These are phyloP conservation scores for Misgurnus anguillicaudatus DNA, from an alignment of 2,113 vertebrate species.

Conservation along the genomic window DNA sequence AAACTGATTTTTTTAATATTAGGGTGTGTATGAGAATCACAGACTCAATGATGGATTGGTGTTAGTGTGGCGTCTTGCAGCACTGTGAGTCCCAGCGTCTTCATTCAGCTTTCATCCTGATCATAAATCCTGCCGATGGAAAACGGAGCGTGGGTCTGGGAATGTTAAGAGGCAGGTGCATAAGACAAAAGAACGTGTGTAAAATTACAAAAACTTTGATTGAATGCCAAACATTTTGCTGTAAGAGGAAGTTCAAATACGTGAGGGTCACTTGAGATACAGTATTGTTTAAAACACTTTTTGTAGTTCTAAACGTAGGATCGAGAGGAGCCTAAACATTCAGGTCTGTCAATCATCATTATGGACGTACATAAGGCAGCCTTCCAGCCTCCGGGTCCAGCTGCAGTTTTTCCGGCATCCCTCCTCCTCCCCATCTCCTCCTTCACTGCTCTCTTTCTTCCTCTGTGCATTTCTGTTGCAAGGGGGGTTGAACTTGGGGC, in stretches of 20 bases:
- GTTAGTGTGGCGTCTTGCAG: background rate
- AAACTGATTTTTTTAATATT: background rate
- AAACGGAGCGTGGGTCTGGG: conserved; percentile 5
- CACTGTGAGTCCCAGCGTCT: background rate
- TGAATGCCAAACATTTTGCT: background rate
- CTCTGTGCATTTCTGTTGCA: too few species aligned
- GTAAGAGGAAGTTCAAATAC: conserved; percentile 17
- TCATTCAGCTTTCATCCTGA: conserved; percentile 4
- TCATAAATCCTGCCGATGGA: background rate
- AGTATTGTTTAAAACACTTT: too few species aligned
- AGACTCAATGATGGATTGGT: conserved; percentile 3
- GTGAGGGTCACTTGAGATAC: conserved; percentile 14
- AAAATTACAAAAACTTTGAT: background rate
- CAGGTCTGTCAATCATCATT: too few species aligned
- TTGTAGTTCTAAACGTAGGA: too few species aligned
- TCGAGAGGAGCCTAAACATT: too few species aligned
- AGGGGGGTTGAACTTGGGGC: too few species aligned
- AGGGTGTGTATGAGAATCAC: background rate
- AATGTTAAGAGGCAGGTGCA: conserved; percentile 35
- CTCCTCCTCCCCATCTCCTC: too few species aligned
- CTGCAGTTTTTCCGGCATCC: too few species aligned
- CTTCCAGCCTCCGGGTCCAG: too few species aligned
- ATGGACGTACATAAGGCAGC: too few species aligned
- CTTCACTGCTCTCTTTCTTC: too few species aligned
- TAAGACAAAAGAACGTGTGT: conserved; percentile 30